Evolutionary conservation across 2,888 invertebrate genomes (phyloP).

Genomic region (Lymantria monacha): DNA sequence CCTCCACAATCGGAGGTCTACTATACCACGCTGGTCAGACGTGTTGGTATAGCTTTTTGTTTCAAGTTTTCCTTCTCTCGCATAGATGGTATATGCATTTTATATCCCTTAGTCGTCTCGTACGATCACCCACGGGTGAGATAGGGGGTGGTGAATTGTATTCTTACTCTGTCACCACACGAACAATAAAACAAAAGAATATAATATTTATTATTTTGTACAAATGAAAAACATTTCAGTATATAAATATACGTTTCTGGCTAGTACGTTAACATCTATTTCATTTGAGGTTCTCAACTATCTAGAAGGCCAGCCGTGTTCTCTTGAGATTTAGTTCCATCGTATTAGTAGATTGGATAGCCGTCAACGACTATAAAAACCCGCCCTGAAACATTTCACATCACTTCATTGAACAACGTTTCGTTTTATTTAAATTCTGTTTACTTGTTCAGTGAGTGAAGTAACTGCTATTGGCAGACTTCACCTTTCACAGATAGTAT

Average conservation of each 20-base stretch:
- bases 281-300: constrained; percentile 15
- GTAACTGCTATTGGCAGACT: constrained; percentile 22
- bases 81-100: too few relatives aligned
- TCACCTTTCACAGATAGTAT: constrained; percentile 5
- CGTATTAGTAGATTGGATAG: constrained; percentile 58
- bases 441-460: constrained; percentile 25
- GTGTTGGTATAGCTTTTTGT: too few relatives aligned
- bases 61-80: too few relatives aligned
- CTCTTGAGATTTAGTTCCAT: constrained; percentile 43
- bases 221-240: too few relatives aligned
- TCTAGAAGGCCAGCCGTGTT: constrained; percentile 23
- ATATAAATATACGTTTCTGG: too few relatives aligned
- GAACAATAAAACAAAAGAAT: too few relatives aligned
- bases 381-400: constrained; percentile 27
- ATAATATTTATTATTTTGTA: not conserved
- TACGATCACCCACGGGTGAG: too few relatives aligned
- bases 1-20: too few relatives aligned
- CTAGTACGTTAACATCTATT: constrained; percentile 1
- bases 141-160: too few relatives aligned
- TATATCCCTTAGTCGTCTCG: too few relatives aligned
- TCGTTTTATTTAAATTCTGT: constrained; percentile 35
- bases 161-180: too few relatives aligned
- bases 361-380: constrained; percentile 41
- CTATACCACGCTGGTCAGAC: too few relatives aligned
- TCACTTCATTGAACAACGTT: constrained; percentile 36